A percentile compares a stretch with the other conserved stretches of the same genome.
Conservation (phyloP, 1,140 invertebrate genomes). For the Neuroterus valhalla region DNA sequence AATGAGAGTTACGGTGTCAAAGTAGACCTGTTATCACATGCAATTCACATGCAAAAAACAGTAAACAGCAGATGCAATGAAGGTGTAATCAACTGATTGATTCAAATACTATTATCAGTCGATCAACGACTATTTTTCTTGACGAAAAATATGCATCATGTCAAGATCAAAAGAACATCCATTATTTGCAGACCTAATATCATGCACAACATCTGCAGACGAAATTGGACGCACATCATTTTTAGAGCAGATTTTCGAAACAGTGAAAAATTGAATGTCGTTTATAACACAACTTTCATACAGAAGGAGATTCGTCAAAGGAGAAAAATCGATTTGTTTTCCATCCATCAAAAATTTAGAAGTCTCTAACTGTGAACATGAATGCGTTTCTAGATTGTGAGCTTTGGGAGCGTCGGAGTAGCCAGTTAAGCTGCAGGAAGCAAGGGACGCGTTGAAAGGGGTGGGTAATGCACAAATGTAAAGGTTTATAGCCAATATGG, state of each 20-base stretch:
- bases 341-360: constrained; percentile 1
- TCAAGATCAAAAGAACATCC: too few relatives aligned
- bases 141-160: too few relatives aligned
- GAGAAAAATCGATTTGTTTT: not conserved
- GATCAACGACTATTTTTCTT: not conserved
- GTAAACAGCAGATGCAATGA: not conserved
- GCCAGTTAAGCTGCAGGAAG: constrained; percentile 55
- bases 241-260: not conserved
- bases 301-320: too few relatives aligned
- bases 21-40: constrained; percentile 1
- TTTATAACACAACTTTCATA: not conserved
- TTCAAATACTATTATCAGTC: not conserved
- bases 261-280: not conserved
- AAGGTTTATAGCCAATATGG: constrained; percentile 73
- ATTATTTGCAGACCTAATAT: too few relatives aligned
- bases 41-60: constrained; percentile 14
- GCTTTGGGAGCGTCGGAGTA: constrained; percentile 51
- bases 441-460: constrained; percentile 54
- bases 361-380: constrained; percentile 14
- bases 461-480: constrained; percentile 71
- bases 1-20: constrained; percentile 23
- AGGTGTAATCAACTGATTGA: not conserved
- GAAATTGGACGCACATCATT: too few relatives aligned
- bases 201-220: too few relatives aligned
- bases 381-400: constrained; percentile 42